Evolutionary conservation across 53 echinoderm and acorn worm genomes (phyloP).

Genomic region (Patiria pectinifera): DNA sequence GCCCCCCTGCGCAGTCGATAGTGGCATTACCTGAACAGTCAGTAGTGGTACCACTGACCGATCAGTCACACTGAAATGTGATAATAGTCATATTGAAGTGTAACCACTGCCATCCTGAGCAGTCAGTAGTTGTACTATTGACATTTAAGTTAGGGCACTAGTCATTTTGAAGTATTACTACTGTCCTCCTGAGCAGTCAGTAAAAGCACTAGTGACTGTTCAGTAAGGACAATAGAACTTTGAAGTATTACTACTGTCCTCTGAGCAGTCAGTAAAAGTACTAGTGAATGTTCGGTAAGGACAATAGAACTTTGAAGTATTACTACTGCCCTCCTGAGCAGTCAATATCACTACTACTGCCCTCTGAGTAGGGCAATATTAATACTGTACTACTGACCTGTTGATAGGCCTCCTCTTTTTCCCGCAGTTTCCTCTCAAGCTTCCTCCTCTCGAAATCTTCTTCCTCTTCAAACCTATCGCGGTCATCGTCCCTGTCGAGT

Average conservation of each 20-base stretch:
- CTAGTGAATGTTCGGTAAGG: background rate
- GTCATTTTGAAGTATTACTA: background rate
- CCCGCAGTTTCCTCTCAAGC: constrained; percentile 89
- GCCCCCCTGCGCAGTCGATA: too few relatives aligned
- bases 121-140: background rate
- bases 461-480: constrained; percentile 83
- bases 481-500: constrained; percentile 77
- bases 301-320: background rate
- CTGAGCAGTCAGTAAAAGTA: background rate
- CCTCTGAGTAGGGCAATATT: background rate
- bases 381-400: constrained; percentile 65
- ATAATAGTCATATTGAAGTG: too few relatives aligned
- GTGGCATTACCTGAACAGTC: too few relatives aligned
- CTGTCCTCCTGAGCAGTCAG: background rate
- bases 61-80: too few relatives aligned
- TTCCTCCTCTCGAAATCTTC: constrained; percentile 92
- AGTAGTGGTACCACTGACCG: too few relatives aligned
- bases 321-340: background rate
- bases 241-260: background rate
- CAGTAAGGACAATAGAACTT: background rate
- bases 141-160: background rate
- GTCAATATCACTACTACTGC: background rate
- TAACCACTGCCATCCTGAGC: background rate
- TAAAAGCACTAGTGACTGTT: background rate
- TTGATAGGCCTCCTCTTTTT: constrained; percentile 97